Percentiles rank a stretch among this genome's conserved stretches.
phyloP scores from a whole-genome alignment of 2,113 vertebrate genomes.

The Brachypteracias leptosomus region DNA sequence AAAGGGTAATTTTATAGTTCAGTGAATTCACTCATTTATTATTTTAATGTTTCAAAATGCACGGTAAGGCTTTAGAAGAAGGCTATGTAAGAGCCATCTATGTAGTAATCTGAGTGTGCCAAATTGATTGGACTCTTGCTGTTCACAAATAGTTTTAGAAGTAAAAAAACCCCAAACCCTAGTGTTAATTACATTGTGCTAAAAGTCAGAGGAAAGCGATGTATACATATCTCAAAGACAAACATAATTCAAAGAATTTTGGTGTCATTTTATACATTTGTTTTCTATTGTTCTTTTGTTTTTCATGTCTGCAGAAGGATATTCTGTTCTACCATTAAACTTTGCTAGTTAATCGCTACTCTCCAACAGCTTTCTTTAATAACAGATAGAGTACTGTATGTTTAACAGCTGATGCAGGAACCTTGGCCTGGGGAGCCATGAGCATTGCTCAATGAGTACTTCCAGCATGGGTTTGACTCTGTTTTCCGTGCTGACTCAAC shows the following conservation, averaged over 20 bases:
- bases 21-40: not conserved
- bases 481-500: conserved; percentile 22
- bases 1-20: not conserved
- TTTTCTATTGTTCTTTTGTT: not conserved
- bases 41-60: not conserved
- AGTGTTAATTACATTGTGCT: not conserved
- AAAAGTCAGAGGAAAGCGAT: not conserved
- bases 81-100: not conserved
- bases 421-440: not conserved
- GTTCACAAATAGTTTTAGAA: not conserved
- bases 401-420: conserved; percentile 7
- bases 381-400: not conserved
- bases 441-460: not conserved
- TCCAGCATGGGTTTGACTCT: not conserved
- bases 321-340: not conserved
- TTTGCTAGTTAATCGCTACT: not conserved
- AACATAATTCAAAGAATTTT: not conserved
- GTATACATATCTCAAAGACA: not conserved
- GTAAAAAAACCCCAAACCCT: not conserved
- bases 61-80: not conserved
- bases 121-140: not conserved
- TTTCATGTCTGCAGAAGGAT: not conserved
- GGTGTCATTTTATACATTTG: not conserved
- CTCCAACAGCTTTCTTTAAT: not conserved
- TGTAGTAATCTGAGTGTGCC: not conserved